These are phyloP conservation scores for Aromia moschata DNA, from an alignment of 2,888 invertebrate species.

Conservation along the genomic window DNA sequence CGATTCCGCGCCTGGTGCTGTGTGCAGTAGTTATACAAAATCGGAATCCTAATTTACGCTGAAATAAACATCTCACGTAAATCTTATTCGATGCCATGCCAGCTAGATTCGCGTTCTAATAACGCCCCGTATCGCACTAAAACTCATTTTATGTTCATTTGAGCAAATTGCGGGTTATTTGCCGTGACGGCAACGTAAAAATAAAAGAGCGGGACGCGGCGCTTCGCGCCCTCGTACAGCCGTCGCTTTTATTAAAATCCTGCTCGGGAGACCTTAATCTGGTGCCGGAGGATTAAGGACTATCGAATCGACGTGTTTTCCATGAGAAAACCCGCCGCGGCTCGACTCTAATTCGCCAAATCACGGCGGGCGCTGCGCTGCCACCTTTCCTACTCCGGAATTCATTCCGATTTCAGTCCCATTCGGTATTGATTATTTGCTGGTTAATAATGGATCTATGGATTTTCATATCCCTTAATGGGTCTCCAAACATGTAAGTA, in stretches of 20 bases:
- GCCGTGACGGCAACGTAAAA: slow-evolving; percentile 4
- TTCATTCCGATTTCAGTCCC: no score
- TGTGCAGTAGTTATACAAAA: no score
- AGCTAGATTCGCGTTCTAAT: not conserved
- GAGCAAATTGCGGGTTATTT: slow-evolving; percentile 10
- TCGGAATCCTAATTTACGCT: no score
- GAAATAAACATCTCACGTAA: not conserved
- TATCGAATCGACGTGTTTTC: slow-evolving; percentile 23
- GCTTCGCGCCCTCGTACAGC: slow-evolving; percentile 5
- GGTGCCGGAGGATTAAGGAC: slow-evolving; percentile 16
- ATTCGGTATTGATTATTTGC: no score
- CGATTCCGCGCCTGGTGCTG: no score
- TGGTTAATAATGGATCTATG: no score
- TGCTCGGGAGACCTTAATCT: slow-evolving; percentile 19
- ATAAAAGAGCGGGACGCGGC: not conserved
- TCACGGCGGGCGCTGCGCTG: slow-evolving; percentile 10
- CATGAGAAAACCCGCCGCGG: slow-evolving; percentile 11
- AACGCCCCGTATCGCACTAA: not conserved
- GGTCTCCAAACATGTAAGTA: no score
- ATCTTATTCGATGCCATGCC: not conserved
- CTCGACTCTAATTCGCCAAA: slow-evolving; percentile 24
- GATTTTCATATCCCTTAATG: no score
- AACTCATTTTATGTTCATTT: slow-evolving; percentile 12
- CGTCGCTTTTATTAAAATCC: slow-evolving; percentile 15
- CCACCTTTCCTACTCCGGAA: slow-evolving; percentile 9